Percentiles rank a stretch among this genome's conserved stretches.
phyloP scores from a whole-genome alignment of 1,140 invertebrate species.

The Carposina sasakii region DNA sequence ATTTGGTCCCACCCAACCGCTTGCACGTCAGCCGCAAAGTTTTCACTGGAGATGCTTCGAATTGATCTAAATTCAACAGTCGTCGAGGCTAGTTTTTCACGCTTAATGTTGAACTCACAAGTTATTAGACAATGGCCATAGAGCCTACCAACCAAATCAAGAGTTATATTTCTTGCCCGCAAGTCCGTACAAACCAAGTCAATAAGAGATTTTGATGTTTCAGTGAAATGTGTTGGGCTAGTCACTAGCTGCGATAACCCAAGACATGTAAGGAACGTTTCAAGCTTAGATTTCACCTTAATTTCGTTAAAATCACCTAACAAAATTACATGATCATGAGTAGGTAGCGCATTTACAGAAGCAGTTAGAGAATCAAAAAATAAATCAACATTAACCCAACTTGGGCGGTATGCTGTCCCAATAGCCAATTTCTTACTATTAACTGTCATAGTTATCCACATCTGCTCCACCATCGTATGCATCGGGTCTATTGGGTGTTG shows the following conservation, averaged over 20 bases:
- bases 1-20: constrained; percentile 14
- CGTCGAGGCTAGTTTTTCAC: neutral
- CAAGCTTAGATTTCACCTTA: neutral
- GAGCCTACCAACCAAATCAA: neutral
- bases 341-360: neutral
- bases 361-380: neutral
- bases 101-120: neutral
- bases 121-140: neutral
- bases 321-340: neutral
- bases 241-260: neutral
- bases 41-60: neutral
- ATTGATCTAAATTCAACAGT: neutral
- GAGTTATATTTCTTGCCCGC: neutral
- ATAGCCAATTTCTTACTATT: neutral
- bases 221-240: neutral
- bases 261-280: neutral
- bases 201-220: neutral
- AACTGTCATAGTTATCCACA: neutral
- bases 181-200: neutral
- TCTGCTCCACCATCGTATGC: neutral
- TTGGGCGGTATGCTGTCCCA: neutral
- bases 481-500: too few relatives aligned
- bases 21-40: constrained; percentile 6
- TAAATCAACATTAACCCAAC: neutral
- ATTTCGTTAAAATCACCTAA: neutral